These are phyloP conservation scores for Mamestra brassicae DNA, from an alignment of 2,888 invertebrate species.

Conservation along the genomic window DNA sequence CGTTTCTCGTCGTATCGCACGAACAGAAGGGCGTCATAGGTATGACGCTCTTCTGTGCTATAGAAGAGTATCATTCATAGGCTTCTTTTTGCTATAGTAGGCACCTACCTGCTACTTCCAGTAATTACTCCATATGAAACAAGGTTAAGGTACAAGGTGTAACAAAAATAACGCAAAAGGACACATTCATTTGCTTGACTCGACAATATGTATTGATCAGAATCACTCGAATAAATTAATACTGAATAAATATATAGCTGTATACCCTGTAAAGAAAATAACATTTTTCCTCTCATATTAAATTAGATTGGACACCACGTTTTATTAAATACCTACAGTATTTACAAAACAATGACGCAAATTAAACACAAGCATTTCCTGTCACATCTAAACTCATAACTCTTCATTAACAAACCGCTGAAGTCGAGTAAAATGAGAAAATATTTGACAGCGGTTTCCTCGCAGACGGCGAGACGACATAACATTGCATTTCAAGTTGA, in stretches of 20 bases:
- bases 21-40: too few relatives aligned
- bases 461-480: conserved; percentile 17
- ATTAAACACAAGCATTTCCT: conserved; percentile 20
- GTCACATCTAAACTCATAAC: conserved; percentile 23
- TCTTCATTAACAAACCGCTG: conserved; percentile 31
- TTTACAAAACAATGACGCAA: not conserved
- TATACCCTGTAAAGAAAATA: too few relatives aligned
- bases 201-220: too few relatives aligned
- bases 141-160: not conserved
- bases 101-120: not conserved
- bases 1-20: too few relatives aligned
- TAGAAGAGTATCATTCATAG: too few relatives aligned
- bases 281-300: not conserved
- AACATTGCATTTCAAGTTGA: conserved; percentile 30
- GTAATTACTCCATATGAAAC: not conserved
- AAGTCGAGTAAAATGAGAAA: conserved; percentile 42
- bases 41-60: too few relatives aligned
- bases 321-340: conserved; percentile 1
- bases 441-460: conserved; percentile 51
- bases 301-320: not conserved
- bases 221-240: too few relatives aligned
- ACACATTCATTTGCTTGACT: too few relatives aligned
- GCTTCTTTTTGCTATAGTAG: too few relatives aligned
- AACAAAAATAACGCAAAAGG: too few relatives aligned
- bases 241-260: too few relatives aligned